phyloP scores from a whole-genome alignment of 1,140 invertebrate species.

The Triops cancriformis region DNA sequence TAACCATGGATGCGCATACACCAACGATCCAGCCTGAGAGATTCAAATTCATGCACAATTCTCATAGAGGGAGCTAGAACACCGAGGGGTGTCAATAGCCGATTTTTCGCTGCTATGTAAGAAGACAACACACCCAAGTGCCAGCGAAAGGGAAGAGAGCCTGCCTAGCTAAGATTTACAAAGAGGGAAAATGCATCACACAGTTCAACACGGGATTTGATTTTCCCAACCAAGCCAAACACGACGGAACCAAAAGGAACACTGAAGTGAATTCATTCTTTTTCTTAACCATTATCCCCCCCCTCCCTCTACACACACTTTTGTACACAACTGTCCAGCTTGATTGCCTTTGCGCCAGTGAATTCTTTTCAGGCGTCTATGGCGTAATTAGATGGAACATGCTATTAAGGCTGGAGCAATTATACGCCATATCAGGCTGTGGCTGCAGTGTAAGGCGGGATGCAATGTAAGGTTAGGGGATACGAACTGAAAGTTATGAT shows the following conservation, averaged over 20 bases:
- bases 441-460: not conserved
- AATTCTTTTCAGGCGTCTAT: not conserved
- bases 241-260: not conserved
- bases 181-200: not conserved
- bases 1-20: not conserved
- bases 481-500: not conserved
- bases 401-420: not conserved
- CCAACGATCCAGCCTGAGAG: not conserved
- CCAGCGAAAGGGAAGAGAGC: not conserved
- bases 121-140: not conserved
- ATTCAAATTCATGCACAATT: constrained; percentile 6
- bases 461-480: not conserved
- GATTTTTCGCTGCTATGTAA: not conserved
- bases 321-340: not conserved
- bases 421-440: constrained; percentile 4
- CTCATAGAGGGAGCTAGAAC: not conserved
- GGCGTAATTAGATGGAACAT: not conserved
- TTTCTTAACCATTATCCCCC: not conserved
- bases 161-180: not conserved
- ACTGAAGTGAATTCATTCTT: not conserved
- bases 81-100: constrained; percentile 9
- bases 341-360: not conserved
- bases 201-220: not conserved
- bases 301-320: not conserved
- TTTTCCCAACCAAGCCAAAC: not conserved